Percentiles rank a stretch among this genome's conserved stretches.
phyloP scores from a whole-genome alignment of 2,888 invertebrate species.

The Cantharis lateralis region DNA sequence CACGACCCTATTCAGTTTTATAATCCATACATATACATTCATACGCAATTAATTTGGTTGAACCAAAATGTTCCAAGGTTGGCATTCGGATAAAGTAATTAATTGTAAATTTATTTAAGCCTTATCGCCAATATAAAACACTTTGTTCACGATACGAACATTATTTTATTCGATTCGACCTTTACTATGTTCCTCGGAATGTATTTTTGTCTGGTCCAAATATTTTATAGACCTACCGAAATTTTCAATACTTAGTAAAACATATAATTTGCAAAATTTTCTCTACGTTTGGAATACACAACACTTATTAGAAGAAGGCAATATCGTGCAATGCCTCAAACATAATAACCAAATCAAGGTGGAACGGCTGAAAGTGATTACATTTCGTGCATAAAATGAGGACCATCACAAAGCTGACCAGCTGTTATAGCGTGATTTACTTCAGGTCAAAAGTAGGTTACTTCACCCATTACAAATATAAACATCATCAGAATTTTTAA shows the following conservation, averaged over 20 bases:
- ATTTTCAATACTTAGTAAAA: not conserved
- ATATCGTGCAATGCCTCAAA: conserved; percentile 22
- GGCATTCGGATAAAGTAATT: not conserved
- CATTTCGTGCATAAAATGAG: conserved; percentile 5
- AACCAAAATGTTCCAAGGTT: not conserved
- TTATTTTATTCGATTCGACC: not conserved
- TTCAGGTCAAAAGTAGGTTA: conserved; percentile 37
- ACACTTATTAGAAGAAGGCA: conserved; percentile 12
- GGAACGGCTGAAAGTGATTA: conserved; percentile 18
- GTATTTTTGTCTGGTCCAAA: not conserved
- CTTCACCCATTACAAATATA: conserved; percentile 37
- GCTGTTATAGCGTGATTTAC: conserved; percentile 38
- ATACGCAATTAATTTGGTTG: not conserved
- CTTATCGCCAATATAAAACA: not conserved
- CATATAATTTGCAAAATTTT: conserved; percentile 2
- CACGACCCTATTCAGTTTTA: not conserved
- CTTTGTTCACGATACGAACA: not conserved
- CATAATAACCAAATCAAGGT: conserved; percentile 23
- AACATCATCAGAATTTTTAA: conserved; percentile 12
- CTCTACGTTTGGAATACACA: not conserved
- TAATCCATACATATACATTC: not conserved
- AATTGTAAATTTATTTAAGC: not conserved
- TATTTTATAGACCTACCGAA: not conserved
- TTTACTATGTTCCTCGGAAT: not conserved
- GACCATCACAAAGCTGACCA: conserved; percentile 21